phyloP scores from a whole-genome alignment of 2,888 invertebrate genomes.

The Cheiracanthium punctorium region DNA sequence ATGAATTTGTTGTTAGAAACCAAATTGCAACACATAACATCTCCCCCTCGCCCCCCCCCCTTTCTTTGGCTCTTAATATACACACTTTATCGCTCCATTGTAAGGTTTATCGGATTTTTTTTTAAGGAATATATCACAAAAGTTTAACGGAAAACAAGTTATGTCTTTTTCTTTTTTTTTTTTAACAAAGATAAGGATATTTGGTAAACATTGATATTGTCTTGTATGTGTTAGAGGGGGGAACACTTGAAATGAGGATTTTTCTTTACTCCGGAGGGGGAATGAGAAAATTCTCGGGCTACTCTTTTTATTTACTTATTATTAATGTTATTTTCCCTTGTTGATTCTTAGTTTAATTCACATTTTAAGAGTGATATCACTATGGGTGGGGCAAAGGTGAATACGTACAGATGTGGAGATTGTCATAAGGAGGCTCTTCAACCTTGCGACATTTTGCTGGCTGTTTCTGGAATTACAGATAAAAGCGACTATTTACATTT shows the following conservation, averaged over 20 bases:
- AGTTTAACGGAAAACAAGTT: constrained; percentile 48
- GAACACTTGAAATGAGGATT: constrained; percentile 23
- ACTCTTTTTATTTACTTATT: constrained; percentile 8
- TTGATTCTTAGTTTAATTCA: constrained; percentile 36
- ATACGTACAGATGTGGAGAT: constrained; percentile 30
- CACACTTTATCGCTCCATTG: constrained; percentile 64
- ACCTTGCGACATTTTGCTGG: constrained; percentile 12
- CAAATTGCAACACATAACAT: constrained; percentile 59
- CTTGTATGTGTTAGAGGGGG: constrained; percentile 46
- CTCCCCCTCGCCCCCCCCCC: too few relatives aligned
- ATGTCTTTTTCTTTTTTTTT: constrained; percentile 55
- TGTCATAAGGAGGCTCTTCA: constrained; percentile 18
- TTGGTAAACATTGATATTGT: constrained; percentile 68
- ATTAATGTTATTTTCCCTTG: neutral
- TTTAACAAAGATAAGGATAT: constrained; percentile 33
- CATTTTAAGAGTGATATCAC: constrained; percentile 24
- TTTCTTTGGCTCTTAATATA: constrained; percentile 49
- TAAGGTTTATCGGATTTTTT: constrained; percentile 42
- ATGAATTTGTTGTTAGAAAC: constrained; percentile 54
- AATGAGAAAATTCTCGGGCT: neutral
- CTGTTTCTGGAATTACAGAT: neutral
- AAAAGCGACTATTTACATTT: constrained; percentile 8
- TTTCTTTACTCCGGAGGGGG: neutral
- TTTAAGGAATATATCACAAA: neutral
- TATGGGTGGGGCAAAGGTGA: constrained; percentile 65